These are phyloP conservation scores for Paralvinella palmiformis DNA, from an alignment of 1,140 invertebrate genomes.

Conservation along the genomic window DNA sequence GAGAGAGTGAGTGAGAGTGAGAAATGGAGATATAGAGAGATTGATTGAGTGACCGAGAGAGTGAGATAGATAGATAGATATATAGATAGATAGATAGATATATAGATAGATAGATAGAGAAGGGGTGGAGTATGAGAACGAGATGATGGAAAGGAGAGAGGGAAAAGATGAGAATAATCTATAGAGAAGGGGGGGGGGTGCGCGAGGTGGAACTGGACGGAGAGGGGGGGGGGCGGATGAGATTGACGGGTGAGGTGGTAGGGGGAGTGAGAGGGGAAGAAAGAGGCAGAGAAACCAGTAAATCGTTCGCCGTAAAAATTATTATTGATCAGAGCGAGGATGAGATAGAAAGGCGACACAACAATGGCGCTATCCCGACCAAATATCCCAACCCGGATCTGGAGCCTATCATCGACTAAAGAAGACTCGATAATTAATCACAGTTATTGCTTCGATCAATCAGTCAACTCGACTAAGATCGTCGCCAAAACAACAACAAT, in stretches of 20 bases:
- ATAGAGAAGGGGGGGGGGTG: not conserved
- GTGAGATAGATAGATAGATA: not conserved
- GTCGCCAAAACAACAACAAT: too few species aligned
- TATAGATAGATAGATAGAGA: not conserved
- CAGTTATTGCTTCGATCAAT: too few species aligned
- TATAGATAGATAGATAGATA: not conserved
- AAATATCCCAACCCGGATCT: too few species aligned
- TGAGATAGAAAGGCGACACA: too few species aligned
- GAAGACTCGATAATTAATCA: too few species aligned
- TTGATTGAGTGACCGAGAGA: not conserved
- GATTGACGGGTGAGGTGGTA: not conserved
- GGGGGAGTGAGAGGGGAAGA: not conserved
- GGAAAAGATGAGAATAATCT: not conserved
- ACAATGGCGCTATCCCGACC: too few species aligned
- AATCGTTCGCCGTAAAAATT: too few species aligned
- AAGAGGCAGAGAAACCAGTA: not conserved
- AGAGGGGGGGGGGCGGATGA: not conserved
- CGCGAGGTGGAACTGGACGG: not conserved
- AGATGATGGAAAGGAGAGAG: not conserved
- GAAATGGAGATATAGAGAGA: not conserved
- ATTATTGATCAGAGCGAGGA: too few species aligned
- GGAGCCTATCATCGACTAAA: too few species aligned
- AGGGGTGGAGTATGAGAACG: not conserved
- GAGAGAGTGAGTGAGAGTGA: not conserved
- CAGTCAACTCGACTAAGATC: too few species aligned